Evolutionary conservation across 1,140 invertebrate genomes (phyloP).

Genomic region (Drosophila pachea): DNA sequence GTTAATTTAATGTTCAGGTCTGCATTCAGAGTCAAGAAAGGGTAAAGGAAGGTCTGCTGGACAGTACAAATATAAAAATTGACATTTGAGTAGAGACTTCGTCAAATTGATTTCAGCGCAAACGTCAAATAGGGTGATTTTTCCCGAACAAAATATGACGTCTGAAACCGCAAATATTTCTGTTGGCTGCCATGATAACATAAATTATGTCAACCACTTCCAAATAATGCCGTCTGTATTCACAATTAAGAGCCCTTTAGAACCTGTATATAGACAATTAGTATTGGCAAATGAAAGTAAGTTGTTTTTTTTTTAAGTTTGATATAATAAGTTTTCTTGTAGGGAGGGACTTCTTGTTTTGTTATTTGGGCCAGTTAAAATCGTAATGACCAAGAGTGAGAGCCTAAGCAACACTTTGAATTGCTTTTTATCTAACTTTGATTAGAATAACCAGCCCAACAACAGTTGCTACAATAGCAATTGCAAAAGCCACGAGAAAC

Average conservation of each 20-base stretch:
- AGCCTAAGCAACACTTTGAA: conserved; percentile 19
- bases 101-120: conserved; percentile 62
- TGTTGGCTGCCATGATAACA: conserved; percentile 12
- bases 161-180: conserved; percentile 15
- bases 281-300: too few species aligned
- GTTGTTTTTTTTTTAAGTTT: too few species aligned
- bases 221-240: conserved; percentile 28
- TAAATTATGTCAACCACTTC: conserved; percentile 4
- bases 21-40: not conserved
- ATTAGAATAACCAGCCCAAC: conserved; percentile 63
- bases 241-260: conserved; percentile 26
- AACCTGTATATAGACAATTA: too few species aligned
- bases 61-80: conserved; percentile 48
- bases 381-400: conserved; percentile 38
- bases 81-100: conserved; percentile 59
- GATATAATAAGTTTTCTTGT: not conserved
- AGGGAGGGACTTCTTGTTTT: conserved; percentile 36
- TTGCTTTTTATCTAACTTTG: conserved; percentile 70
- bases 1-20: not conserved
- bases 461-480: conserved; percentile 40
- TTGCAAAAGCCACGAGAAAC: conserved; percentile 17
- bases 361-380: conserved; percentile 54
- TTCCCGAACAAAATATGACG: conserved; percentile 52
- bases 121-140: conserved; percentile 55
- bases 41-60: not conserved